Conservation (phyloP, 1,140 invertebrate genomes). For the Eubasilissa regina region DNA sequence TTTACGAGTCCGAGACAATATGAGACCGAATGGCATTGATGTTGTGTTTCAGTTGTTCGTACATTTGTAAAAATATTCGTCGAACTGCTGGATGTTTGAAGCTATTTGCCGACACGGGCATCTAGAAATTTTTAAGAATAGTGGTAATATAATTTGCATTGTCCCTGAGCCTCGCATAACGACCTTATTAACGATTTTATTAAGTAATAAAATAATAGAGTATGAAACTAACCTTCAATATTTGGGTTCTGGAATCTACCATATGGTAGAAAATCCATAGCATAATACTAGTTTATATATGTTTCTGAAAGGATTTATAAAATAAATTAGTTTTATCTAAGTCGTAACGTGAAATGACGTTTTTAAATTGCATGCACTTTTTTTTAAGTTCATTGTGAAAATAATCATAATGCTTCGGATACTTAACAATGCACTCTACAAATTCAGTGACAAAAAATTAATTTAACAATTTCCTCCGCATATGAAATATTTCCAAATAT, state of each 20-base stretch:
- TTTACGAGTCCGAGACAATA: no score
- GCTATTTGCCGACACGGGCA: not conserved
- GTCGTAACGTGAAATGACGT: not conserved
- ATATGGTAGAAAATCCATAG: slow-evolving; percentile 1
- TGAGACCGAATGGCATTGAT: no score
- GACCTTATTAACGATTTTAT: not conserved
- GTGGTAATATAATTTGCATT: not conserved
- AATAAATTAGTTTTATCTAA: not conserved
- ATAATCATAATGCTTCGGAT: not conserved
- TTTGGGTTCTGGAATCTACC: not conserved
- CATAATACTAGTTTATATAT: not conserved
- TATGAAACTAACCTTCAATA: slow-evolving; percentile 1
- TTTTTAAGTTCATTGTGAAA: not conserved
- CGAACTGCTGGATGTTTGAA: not conserved
- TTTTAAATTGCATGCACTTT: not conserved
- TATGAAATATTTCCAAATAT: not conserved
- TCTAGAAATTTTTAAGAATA: not conserved
- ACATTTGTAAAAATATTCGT: not conserved
- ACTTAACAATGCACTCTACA: not conserved
- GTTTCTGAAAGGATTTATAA: not conserved
- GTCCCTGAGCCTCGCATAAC: not conserved
- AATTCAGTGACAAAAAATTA: not conserved
- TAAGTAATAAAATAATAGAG: not conserved
- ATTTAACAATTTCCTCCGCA: not conserved
- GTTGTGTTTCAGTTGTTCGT: not conserved